These are phyloP conservation scores for Pseudochirops cupreus DNA, from an alignment of 2,797 vertebrate species.

Conservation along the genomic window DNA sequence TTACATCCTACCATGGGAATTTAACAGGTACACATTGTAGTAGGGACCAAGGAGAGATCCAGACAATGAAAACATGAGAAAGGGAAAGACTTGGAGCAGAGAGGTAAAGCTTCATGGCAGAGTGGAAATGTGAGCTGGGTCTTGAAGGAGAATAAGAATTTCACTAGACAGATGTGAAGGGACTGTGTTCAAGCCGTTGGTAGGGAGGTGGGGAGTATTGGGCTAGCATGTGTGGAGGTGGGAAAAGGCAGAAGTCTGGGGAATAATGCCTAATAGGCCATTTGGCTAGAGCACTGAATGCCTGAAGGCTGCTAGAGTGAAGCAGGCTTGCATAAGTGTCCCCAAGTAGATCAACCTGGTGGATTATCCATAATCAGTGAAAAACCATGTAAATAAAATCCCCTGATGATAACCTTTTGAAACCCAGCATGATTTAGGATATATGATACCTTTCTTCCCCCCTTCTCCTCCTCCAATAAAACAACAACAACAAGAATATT, in stretches of 20 bases:
- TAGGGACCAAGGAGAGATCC: background rate
- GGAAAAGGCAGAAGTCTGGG: background rate
- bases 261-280: background rate
- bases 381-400: background rate
- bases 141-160: background rate
- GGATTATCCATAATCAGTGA: background rate
- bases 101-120: constrained; percentile 34
- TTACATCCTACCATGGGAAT: background rate
- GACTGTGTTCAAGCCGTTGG: background rate
- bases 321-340: background rate
- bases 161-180: constrained; percentile 19
- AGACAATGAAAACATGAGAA: background rate
- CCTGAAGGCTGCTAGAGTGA: background rate
- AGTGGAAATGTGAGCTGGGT: background rate
- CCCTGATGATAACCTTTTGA: background rate
- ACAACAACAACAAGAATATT: background rate
- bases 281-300: background rate
- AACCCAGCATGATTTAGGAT: background rate
- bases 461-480: background rate
- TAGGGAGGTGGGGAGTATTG: background rate
- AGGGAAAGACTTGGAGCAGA: background rate
- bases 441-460: background rate
- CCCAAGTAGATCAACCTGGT: background rate
- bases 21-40: background rate
- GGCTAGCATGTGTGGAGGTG: background rate